A percentile compares a stretch with the other conserved stretches of the same genome.
Conservation (phyloP, 2,113 vertebrate species). For the Fulmarus glacialis region DNA sequence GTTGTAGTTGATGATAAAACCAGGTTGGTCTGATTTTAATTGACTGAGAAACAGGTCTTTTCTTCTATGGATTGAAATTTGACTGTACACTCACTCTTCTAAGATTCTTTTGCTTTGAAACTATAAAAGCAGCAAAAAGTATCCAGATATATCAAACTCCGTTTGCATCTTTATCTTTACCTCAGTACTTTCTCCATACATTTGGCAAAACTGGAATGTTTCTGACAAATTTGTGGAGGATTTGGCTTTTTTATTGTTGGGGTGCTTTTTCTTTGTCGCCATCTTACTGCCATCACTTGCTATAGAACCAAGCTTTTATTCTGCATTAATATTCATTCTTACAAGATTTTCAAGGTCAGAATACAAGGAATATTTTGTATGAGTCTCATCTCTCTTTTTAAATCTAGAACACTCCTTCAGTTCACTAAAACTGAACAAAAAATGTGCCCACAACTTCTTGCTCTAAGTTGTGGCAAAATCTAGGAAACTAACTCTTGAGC, state of each 20-base stretch:
- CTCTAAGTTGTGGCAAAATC: not conserved
- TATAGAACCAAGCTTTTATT: not conserved
- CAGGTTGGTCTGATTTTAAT: not conserved
- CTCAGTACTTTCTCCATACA: not conserved
- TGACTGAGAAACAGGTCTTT: not conserved
- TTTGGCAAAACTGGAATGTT: not conserved
- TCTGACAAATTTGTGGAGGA: not conserved
- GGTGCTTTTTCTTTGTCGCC: not conserved
- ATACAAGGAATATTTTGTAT: not conserved
- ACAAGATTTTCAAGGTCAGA: not conserved
- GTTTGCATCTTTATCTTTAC: not conserved
- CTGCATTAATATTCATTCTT: not conserved
- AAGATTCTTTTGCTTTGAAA: not conserved
- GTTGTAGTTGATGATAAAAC: not conserved
- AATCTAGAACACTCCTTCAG: not conserved
- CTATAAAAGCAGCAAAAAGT: not conserved
- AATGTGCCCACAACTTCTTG: not conserved
- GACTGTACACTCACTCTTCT: not conserved
- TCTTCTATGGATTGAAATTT: not conserved
- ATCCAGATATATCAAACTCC: not conserved
- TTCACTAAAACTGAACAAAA: not conserved
- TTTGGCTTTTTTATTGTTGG: not conserved
- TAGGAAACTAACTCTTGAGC: not conserved
- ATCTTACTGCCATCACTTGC: not conserved
- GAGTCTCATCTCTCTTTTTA: not conserved